Percentiles rank a stretch among this genome's conserved stretches.
Evolutionary conservation across 2,113 vertebrate species (phyloP).

Genomic region (Gasterosteus nipponicus): DNA sequence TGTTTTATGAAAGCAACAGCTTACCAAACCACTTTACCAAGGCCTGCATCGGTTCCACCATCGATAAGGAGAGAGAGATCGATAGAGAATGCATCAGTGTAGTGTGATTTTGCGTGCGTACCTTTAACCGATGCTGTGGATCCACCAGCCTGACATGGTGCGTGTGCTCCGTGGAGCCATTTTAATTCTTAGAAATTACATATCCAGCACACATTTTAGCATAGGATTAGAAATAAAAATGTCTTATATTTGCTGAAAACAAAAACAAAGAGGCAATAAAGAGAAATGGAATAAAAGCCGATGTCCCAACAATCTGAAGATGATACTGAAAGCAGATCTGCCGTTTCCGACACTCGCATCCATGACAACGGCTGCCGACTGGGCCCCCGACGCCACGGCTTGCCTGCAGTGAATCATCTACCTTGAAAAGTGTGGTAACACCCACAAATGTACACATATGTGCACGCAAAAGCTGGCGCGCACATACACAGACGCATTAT

Average conservation of each 20-base stretch:
- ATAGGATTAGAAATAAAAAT: not conserved
- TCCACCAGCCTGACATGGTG: not conserved
- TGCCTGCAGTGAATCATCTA: slow-evolving; percentile 71
- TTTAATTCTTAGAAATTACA: slow-evolving; percentile 1
- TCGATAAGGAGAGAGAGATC: not conserved
- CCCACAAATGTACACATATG: slow-evolving; percentile 53
- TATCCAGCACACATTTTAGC: not conserved
- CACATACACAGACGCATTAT: not conserved
- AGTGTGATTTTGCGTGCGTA: slow-evolving; percentile 1
- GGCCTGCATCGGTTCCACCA: not conserved
- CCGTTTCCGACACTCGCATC: slow-evolving; percentile 66
- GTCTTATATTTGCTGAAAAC: not conserved
- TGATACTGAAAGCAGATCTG: slow-evolving; percentile 75
- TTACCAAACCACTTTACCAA: slow-evolving; percentile 8
- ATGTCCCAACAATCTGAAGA: slow-evolving; percentile 62
- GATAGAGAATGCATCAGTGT: not conserved
- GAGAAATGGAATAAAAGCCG: slow-evolving; percentile 1
- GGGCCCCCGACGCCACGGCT: slow-evolving; percentile 62
- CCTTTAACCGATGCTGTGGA: not conserved
- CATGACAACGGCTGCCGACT: slow-evolving; percentile 70
- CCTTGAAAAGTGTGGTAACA: slow-evolving; percentile 61
- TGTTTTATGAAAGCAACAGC: not conserved
- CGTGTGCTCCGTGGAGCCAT: not conserved
- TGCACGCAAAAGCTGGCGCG: slow-evolving; percentile 13
- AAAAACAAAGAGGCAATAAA: not conserved